Evolutionary conservation across 2,888 invertebrate genomes (phyloP), one percentile per base, ranked within the genome.

Genomic region (Petrophora chlorosata): DNA sequence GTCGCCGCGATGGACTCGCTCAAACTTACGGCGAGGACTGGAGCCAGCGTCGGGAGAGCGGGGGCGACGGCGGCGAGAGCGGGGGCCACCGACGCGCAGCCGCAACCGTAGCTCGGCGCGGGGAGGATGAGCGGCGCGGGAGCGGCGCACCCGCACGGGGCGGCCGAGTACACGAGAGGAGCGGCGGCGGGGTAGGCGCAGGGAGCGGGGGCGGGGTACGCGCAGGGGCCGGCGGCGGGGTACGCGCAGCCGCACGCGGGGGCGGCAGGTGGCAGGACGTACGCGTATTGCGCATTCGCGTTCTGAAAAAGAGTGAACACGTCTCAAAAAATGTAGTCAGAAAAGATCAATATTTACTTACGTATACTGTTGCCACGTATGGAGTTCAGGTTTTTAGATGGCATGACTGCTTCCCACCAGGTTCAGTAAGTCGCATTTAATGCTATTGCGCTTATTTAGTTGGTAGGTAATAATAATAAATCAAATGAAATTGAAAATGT

Each of bases 1-100:
- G 73, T 61, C 1, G 67, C 59, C 0, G 70, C 43, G 3, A 76
- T 67, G 0, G 68, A 65, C 0, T 71, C 65, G 0, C 75, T 61
- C 7, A 75, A 53, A 0, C 65, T 61, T 15, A 53, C 53, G 2
- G 73, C 71, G 1, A 73, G 44, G 0, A 68, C 53, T 0, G 73
- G 75, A 0, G 72, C 66, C 0, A 68, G 60, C 2, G 63, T 12
- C 1, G 77, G 67, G 0, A 76, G 54, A 0, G 63, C 54, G 2
- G 73, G 61, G 1, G 70, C 73, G 19, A 76, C 26, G 0, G 68
- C 61, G 0, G 66, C 63, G 0, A 65, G 58, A 0, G 60, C 60
- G 36, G 54, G 9, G 44, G 44, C 43, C 10, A 41, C 12, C 19
- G 52, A 17, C 7, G 30, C 8, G 41, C 46, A 13, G 12, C 47